These are phyloP conservation scores for Gadopsis marmoratus DNA, from an alignment of 2,797 vertebrate genomes.

Conservation along the genomic window DNA sequence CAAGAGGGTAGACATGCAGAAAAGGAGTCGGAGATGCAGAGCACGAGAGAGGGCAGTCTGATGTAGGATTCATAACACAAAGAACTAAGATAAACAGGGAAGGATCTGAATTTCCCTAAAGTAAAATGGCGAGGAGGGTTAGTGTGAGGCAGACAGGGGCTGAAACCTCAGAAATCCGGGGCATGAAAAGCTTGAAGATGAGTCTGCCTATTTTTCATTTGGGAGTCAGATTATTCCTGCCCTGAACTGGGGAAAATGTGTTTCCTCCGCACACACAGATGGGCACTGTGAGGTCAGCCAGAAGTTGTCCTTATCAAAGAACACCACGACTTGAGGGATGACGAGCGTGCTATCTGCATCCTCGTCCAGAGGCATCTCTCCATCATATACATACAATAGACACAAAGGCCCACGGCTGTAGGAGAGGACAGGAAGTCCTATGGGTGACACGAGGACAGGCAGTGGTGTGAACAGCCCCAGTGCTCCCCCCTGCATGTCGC, in stretches of 20 bases:
- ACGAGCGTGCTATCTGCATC: constrained; percentile 19
- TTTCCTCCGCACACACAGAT: constrained; percentile 37
- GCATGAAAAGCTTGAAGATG: constrained; percentile 46
- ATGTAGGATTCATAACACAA: constrained; percentile 68
- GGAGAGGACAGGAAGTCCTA: constrained; percentile 64
- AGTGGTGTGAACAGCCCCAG: constrained; percentile 56
- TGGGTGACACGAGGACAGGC: constrained; percentile 76
- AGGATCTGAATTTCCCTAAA: constrained; percentile 64
- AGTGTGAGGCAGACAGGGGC: constrained; percentile 35
- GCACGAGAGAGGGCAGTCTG: constrained; percentile 54
- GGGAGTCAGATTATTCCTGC: constrained; percentile 56
- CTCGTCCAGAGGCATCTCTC: constrained; percentile 44
- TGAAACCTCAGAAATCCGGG: constrained; percentile 53
- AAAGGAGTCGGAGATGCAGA: constrained; percentile 58
- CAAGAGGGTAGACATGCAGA: constrained; percentile 76
- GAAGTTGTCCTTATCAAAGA: constrained; percentile 59
- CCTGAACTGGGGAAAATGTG: constrained; percentile 41
- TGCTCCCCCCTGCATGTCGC: constrained; percentile 35
- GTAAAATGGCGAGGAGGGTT: constrained; percentile 45
- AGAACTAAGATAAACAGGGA: constrained; percentile 59
- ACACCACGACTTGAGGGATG: constrained; percentile 33
- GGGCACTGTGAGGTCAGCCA: constrained; percentile 56
- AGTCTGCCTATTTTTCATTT: constrained; percentile 53
- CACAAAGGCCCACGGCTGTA: constrained; percentile 38
- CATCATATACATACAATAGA: constrained; percentile 60